Evolutionary conservation across 1,140 invertebrate species (phyloP).

Genomic region (Aricia agestis): DNA sequence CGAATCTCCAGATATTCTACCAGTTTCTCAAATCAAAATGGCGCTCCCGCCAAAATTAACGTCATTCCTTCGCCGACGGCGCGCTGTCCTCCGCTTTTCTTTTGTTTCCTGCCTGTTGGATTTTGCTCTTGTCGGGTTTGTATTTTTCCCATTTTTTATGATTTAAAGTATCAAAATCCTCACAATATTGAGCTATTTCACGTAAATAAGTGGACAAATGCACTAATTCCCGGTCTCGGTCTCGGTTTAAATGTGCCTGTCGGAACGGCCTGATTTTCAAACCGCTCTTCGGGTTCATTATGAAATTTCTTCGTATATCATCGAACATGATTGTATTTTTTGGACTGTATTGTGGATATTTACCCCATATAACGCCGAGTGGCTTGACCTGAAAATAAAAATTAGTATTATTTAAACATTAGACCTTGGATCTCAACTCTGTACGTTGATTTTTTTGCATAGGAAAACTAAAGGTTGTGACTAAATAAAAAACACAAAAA

Average conservation of each 20-base stretch:
- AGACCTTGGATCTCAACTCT: too few species aligned
- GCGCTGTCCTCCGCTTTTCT: constrained; percentile 67
- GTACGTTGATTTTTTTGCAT: too few species aligned
- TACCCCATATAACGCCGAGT: constrained; percentile 97
- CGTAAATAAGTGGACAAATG: constrained; percentile 90
- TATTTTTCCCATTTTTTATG: constrained; percentile 95
- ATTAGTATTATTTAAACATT: neutral
- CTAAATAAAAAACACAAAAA: too few species aligned
- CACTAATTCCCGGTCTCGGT: constrained; percentile 90
- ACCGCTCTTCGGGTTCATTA: constrained; percentile 98
- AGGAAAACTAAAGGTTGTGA: too few species aligned
- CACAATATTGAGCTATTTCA: constrained; percentile 86
- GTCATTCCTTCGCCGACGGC: constrained; percentile 55
- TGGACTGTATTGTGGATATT: constrained; percentile 89
- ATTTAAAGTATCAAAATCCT: constrained; percentile 90
- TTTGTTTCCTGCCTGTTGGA: constrained; percentile 61
- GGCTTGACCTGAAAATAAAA: constrained; percentile 89
- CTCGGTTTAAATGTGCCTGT: constrained; percentile 91
- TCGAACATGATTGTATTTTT: constrained; percentile 99
- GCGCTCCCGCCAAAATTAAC: constrained; percentile 25
- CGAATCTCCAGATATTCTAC: neutral
- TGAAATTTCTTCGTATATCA: constrained; percentile 96
- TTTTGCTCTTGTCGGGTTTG: constrained; percentile 74
- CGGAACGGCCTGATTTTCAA: constrained; percentile 93
- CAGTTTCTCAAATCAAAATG: constrained; percentile 4